Evolutionary conservation across 2,888 invertebrate genomes (phyloP).

Genomic region (Endomychus coccineus): DNA sequence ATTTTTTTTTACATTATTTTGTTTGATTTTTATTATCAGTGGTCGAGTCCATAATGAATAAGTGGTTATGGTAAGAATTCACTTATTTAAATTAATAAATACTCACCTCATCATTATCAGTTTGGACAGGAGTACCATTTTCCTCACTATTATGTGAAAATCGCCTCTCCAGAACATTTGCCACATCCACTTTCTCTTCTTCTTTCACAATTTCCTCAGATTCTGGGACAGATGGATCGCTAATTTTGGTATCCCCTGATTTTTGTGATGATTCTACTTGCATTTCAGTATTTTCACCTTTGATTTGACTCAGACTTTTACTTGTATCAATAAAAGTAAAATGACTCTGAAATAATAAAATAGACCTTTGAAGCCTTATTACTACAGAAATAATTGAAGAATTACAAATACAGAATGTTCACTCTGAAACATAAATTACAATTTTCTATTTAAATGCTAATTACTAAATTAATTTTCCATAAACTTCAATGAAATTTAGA

Average conservation of each 20-base stretch:
- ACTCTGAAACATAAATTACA: no score
- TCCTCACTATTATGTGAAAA: conserved; percentile 39
- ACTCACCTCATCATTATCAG: conserved; percentile 42
- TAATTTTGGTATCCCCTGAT: conserved; percentile 5
- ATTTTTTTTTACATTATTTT: no score
- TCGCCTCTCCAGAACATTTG: conserved; percentile 33
- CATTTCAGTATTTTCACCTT: conserved; percentile 20
- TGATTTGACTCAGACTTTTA: conserved; percentile 36
- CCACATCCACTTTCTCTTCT: conserved; percentile 41
- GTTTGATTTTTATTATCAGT: no score
- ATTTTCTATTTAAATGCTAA: no score
- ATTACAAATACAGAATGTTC: conserved; percentile 4
- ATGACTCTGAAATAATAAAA: conserved; percentile 32
- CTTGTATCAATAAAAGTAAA: conserved; percentile 40
- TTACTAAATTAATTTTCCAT: no score
- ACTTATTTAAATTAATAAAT: conserved; percentile 4
- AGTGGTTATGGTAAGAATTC: background rate
- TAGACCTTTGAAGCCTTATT: background rate
- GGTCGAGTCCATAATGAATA: background rate
- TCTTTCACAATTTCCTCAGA: conserved; percentile 42
- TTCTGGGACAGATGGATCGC: conserved; percentile 13
- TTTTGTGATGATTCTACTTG: conserved; percentile 43
- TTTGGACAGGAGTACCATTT: conserved; percentile 36
- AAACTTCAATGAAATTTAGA: no score
- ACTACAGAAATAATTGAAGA: background rate